Evolutionary conservation across 1,140 invertebrate species (phyloP).

Genomic region (Pollicipes pollicipes): DNA sequence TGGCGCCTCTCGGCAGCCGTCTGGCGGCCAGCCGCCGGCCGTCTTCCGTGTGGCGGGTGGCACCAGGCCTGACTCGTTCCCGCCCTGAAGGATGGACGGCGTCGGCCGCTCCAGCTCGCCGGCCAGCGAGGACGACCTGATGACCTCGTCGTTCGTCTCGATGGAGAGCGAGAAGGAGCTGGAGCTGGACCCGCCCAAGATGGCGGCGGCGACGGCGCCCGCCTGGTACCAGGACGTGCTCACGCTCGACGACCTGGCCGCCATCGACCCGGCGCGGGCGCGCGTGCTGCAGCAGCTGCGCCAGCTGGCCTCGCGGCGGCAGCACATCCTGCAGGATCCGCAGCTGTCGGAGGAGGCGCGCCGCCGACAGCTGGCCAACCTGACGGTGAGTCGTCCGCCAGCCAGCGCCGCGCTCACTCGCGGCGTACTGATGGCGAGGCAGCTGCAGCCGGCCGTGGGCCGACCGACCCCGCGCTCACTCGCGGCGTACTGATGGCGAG

Average conservation of each 20-base stretch:
- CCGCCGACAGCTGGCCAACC: slow-evolving; percentile 34
- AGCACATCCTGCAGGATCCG: slow-evolving; percentile 45
- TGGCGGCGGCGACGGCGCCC: slow-evolving; percentile 13
- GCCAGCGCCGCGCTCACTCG: slow-evolving; percentile 47
- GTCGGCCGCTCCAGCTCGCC: slow-evolving; percentile 12
- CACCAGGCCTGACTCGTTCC: too few species aligned
- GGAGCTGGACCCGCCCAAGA: slow-evolving; percentile 45
- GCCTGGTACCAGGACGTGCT: slow-evolving; percentile 37
- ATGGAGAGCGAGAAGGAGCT: slow-evolving; percentile 51
- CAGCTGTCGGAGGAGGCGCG: slow-evolving; percentile 40
- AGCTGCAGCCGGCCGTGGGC: slow-evolving; percentile 38
- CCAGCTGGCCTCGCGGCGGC: slow-evolving; percentile 45
- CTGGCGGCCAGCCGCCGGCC: too few species aligned
- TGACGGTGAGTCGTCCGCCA: slow-evolving; percentile 44
- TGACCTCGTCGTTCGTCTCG: slow-evolving; percentile 53
- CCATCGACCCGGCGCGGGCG: slow-evolving; percentile 69
- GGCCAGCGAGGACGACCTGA: slow-evolving; percentile 38
- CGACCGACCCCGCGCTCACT: slow-evolving; percentile 33
- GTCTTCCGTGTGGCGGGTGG: too few species aligned
- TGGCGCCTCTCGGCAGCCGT: too few species aligned
- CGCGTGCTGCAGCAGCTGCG: slow-evolving; percentile 56
- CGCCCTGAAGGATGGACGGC: neutral
- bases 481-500: too few species aligned
- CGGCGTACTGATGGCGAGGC: slow-evolving; percentile 39
- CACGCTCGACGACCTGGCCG: slow-evolving; percentile 57